These are phyloP conservation scores for Calycopis cecrops DNA, from an alignment of 1,140 invertebrate genomes.

Conservation along the genomic window DNA sequence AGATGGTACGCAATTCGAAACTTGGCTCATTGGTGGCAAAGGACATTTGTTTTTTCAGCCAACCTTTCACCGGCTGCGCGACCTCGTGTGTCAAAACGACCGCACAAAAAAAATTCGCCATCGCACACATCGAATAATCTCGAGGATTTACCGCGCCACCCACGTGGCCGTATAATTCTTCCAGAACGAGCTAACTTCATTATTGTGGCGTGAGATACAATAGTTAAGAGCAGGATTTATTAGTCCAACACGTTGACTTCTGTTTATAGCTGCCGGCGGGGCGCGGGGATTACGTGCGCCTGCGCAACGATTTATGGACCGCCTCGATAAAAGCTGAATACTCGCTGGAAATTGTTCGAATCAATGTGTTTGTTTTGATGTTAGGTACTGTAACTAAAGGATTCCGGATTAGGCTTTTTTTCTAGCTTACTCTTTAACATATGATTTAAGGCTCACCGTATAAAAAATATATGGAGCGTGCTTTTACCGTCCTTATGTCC, in stretches of 20 bases:
- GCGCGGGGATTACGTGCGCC: conserved; percentile 63
- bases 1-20: conserved; percentile 38
- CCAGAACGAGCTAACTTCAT: conserved; percentile 73
- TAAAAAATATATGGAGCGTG: too few species aligned
- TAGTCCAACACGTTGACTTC: conserved; percentile 72
- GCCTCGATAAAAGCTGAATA: conserved; percentile 73
- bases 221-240: conserved; percentile 74
- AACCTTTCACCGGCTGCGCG: conserved; percentile 57
- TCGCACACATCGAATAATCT: conserved; percentile 54
- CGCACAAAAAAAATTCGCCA: conserved; percentile 61
- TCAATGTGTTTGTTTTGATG: conserved; percentile 32
- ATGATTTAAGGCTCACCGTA: too few species aligned
- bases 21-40: conserved; percentile 25
- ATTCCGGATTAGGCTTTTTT: too few species aligned
- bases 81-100: conserved; percentile 47
- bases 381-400: too few species aligned
- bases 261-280: conserved; percentile 68
- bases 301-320: conserved; percentile 68
- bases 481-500: too few species aligned
- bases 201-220: conserved; percentile 74
- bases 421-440: too few species aligned
- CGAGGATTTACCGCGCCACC: conserved; percentile 50
- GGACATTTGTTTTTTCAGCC: conserved; percentile 61
- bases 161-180: conserved; percentile 69
- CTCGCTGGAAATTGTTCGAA: conserved; percentile 60